Percentiles rank a stretch among this genome's conserved stretches.
phyloP scores from a whole-genome alignment of 2,113 vertebrate species.

The Corythaeola cristata region DNA sequence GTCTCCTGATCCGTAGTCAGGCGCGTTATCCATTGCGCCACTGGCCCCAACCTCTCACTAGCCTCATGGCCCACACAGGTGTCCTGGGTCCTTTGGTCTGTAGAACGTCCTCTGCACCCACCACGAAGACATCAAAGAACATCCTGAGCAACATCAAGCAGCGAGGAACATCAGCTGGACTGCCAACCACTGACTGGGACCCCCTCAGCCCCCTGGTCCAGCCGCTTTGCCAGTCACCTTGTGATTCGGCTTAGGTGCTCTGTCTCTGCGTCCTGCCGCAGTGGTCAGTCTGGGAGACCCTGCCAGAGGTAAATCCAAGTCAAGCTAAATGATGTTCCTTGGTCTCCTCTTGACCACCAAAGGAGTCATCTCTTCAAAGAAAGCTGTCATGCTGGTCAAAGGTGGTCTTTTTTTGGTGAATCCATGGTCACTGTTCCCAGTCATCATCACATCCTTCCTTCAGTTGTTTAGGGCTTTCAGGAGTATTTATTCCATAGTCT shows the following conservation, averaged over 20 bases:
- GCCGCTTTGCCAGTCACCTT: neutral
- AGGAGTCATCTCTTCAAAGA: neutral
- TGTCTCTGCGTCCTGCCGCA: neutral
- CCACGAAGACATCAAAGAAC: neutral
- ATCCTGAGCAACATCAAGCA: neutral
- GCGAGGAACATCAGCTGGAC: fast-evolving
- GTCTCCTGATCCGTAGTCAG: slow-evolving; percentile 24
- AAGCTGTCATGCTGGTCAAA: fast-evolving
- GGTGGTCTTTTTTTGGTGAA: fast-evolving
- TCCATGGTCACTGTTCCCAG: neutral
- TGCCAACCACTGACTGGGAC: fast-evolving
- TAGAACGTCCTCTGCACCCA: neutral
- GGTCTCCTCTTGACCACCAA: fast-evolving
- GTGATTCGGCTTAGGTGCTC: neutral
- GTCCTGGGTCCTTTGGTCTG: neutral
- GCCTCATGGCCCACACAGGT: fast-evolving
- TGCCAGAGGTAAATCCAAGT: fast-evolving
- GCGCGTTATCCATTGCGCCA: slow-evolving; percentile 4
- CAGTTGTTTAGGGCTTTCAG: neutral
- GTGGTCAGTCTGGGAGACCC: fast-evolving
- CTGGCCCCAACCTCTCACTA: fast-evolving
- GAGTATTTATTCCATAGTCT: neutral
- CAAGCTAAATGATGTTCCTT: fast-evolving
- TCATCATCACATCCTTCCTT: neutral
- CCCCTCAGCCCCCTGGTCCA: fast-evolving